Evolutionary conservation across 2,113 vertebrate species (phyloP).

Genomic region (Collichthys lucidus): DNA sequence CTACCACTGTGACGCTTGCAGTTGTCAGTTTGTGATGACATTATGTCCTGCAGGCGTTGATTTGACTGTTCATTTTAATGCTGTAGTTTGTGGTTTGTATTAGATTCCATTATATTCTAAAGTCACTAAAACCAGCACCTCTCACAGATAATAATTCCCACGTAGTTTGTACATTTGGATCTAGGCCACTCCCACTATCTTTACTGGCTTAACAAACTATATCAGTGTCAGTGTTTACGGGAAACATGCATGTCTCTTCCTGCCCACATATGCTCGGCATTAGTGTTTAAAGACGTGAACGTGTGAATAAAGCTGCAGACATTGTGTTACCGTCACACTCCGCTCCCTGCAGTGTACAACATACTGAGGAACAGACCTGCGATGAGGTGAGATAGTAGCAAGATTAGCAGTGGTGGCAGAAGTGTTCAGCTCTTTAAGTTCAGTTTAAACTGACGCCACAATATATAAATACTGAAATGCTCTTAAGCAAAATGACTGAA

Average conservation of each 20-base stretch:
- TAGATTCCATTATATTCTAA: not conserved
- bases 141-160: not conserved
- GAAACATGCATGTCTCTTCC: not conserved
- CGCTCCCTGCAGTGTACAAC: not conserved
- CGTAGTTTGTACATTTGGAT: not conserved
- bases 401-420: not conserved
- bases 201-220: not conserved
- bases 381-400: not conserved
- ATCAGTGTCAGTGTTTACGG: not conserved
- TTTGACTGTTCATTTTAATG: not conserved
- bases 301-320: not conserved
- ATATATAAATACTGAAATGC: not conserved
- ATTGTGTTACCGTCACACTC: conserved; percentile 1
- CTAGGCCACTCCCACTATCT: not conserved
- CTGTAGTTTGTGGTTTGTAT: not conserved
- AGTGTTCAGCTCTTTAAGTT: not conserved
- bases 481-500: not conserved
- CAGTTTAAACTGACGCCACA: not conserved
- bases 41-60: not conserved
- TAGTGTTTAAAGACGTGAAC: not conserved
- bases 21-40: not conserved
- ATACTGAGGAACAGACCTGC: conserved; percentile 1
- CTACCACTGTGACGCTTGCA: not conserved
- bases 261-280: not conserved
- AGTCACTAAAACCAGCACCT: too few species aligned